phyloP scores from a whole-genome alignment of 2,888 invertebrate genomes.

The Cyrtodaria siliqua region DNA sequence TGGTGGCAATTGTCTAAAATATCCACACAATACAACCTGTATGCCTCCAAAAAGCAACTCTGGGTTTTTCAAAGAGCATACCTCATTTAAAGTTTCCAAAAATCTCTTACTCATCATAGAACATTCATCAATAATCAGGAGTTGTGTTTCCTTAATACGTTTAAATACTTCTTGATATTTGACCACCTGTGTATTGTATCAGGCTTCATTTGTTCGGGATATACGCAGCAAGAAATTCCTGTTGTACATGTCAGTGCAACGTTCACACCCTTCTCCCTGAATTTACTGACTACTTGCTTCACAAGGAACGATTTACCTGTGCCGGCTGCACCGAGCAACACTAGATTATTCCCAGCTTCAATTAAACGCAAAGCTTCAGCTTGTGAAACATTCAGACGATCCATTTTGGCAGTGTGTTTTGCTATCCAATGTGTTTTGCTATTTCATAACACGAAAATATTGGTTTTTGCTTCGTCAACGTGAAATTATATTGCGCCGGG shows the following conservation, averaged over 20 bases:
- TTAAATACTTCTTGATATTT: constrained; percentile 19
- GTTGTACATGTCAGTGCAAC: constrained; percentile 38
- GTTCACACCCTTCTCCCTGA: background rate
- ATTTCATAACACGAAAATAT: too few relatives aligned
- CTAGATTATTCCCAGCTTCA: constrained; percentile 27
- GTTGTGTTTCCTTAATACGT: constrained; percentile 19
- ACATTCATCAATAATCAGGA: constrained; percentile 41
- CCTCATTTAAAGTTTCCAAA: constrained; percentile 22
- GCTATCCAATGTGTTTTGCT: too few relatives aligned
- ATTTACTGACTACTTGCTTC: constrained; percentile 8
- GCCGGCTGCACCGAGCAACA: constrained; percentile 28
- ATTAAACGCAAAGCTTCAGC: constrained; percentile 24
- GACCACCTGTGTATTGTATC: constrained; percentile 41
- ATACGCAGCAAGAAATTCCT: constrained; percentile 42
- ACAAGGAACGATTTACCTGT: constrained; percentile 37
- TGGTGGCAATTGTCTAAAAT: constrained; percentile 44
- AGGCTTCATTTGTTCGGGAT: constrained; percentile 8
- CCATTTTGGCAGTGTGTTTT: too few relatives aligned
- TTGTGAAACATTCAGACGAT: constrained; percentile 29
- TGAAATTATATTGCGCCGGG: too few relatives aligned
- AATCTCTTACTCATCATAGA: constrained; percentile 41
- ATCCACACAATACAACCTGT: constrained; percentile 39
- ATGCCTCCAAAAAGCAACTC: constrained; percentile 36
- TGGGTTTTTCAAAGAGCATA: constrained; percentile 31
- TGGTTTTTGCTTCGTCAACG: too few relatives aligned